These are phyloP conservation scores for Anoura caudifer DNA, from an alignment of 2,113 vertebrate genomes.

Conservation along the genomic window DNA sequence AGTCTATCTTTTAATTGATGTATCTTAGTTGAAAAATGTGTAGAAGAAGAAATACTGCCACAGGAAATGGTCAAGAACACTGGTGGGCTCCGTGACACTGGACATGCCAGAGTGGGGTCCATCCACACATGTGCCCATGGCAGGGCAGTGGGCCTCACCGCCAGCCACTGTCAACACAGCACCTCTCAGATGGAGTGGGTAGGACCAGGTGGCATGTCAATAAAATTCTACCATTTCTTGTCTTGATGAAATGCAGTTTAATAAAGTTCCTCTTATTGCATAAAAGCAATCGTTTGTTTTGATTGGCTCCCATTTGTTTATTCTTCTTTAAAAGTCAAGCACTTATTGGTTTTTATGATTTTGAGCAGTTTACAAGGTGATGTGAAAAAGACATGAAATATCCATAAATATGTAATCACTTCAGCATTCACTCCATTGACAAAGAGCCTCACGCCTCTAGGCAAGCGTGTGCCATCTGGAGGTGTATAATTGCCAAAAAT, in stretches of 20 bases:
- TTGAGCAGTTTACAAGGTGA: background rate
- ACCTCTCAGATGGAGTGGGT: background rate
- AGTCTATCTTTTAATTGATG: background rate
- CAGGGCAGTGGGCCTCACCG: background rate
- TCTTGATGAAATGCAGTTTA: background rate
- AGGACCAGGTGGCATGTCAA: background rate
- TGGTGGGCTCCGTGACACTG: accelerated
- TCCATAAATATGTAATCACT: background rate
- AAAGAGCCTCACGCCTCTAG: background rate
- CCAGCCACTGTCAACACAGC: accelerated
- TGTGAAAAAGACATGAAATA: background rate
- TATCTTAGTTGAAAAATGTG: background rate
- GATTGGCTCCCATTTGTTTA: background rate
- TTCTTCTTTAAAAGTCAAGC: background rate
- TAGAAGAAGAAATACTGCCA: background rate
- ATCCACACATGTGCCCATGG: accelerated
- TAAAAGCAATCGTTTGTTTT: background rate
- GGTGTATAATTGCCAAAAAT: background rate
- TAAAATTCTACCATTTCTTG: background rate
- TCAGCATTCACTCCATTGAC: background rate
- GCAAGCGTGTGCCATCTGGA: constrained; percentile 32
- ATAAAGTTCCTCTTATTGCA: background rate
- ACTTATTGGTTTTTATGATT: background rate
- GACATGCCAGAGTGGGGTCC: too few relatives aligned
- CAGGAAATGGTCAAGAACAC: background rate